phyloP scores from a whole-genome alignment of 1,140 invertebrate genomes.

The Nomia melanderi region DNA sequence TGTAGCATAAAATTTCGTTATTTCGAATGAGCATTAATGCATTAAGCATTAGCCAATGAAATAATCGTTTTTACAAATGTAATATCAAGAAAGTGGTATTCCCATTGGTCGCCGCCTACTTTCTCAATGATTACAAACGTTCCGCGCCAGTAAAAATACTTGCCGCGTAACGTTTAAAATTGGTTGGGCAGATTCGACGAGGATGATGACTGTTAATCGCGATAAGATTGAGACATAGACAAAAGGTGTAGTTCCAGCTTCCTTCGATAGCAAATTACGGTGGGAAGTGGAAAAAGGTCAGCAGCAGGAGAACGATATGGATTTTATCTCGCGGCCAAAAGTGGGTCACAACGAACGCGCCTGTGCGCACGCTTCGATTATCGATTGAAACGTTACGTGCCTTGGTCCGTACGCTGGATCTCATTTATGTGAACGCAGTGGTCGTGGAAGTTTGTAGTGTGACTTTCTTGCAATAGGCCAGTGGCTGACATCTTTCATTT shows the following conservation, averaged over 20 bases:
- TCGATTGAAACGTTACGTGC: constrained; percentile 74
- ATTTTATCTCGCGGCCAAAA: constrained; percentile 73
- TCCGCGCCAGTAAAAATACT: constrained; percentile 31
- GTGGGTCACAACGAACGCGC: constrained; percentile 71
- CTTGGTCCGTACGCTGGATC: constrained; percentile 63
- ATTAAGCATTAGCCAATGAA: background rate
- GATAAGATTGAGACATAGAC: background rate
- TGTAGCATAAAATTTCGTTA: background rate
- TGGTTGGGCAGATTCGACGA: background rate
- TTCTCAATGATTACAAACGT: constrained; percentile 16
- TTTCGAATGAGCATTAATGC: background rate
- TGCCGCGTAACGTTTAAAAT: constrained; percentile 42
- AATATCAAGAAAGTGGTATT: constrained; percentile 6
- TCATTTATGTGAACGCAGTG: constrained; percentile 58
- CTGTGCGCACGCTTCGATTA: constrained; percentile 78
- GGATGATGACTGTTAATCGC: constrained; percentile 1
- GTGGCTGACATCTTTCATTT: constrained; percentile 18
- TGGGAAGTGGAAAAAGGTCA: constrained; percentile 60
- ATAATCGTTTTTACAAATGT: background rate
- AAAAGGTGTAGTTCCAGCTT: constrained; percentile 17
- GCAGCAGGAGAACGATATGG: constrained; percentile 66
- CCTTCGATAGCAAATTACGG: constrained; percentile 30
- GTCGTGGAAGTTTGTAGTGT: constrained; percentile 14
- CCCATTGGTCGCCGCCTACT: constrained; percentile 23
- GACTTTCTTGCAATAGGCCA: constrained; percentile 30